These are phyloP conservation scores for Drosophila hamatofila DNA, from an alignment of 2,888 invertebrate species.

Conservation along the genomic window DNA sequence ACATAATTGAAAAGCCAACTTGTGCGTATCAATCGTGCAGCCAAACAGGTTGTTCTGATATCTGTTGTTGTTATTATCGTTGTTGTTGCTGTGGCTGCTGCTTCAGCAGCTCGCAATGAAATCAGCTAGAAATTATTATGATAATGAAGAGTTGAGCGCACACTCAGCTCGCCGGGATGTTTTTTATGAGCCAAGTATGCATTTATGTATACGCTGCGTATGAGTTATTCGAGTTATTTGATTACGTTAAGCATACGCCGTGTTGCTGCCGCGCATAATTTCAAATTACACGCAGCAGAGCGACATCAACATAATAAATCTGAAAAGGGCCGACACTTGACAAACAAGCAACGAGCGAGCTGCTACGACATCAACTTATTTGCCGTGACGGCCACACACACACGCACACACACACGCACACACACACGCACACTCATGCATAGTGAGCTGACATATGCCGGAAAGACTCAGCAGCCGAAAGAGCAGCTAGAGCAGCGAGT, in stretches of 20 bases:
- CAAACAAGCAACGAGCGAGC: slow-evolving; percentile 63
- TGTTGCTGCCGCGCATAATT: slow-evolving; percentile 68
- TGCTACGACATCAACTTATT: slow-evolving; percentile 46
- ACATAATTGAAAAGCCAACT: slow-evolving; percentile 78
- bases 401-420: slow-evolving; percentile 19
- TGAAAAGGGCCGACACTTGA: slow-evolving; percentile 64
- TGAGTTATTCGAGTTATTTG: slow-evolving; percentile 77
- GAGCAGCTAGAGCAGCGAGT: slow-evolving; percentile 44
- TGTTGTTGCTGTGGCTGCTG: slow-evolving; percentile 1
- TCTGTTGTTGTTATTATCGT: slow-evolving; percentile 1
- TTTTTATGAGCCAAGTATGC: slow-evolving; percentile 41
- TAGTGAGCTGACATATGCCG: slow-evolving; percentile 68
- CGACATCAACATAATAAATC: slow-evolving; percentile 74
- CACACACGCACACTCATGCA: slow-evolving; percentile 22
- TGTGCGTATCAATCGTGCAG: slow-evolving; percentile 69
- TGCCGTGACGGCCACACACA: slow-evolving; percentile 46
- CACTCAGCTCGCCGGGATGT: slow-evolving; percentile 26
- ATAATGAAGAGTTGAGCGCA: slow-evolving; percentile 67
- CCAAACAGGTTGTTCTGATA: slow-evolving; percentile 55
- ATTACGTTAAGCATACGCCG: slow-evolving; percentile 74
- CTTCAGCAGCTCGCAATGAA: slow-evolving; percentile 53
- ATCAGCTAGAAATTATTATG: slow-evolving; percentile 78
- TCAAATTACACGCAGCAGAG: slow-evolving; percentile 70
- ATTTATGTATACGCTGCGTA: slow-evolving; percentile 53
- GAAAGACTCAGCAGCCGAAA: slow-evolving; percentile 56